A percentile compares a stretch with the other conserved stretches of the same genome.
Conservation (phyloP, 2,113 vertebrate genomes). For the Archocentrus centrarchus region DNA sequence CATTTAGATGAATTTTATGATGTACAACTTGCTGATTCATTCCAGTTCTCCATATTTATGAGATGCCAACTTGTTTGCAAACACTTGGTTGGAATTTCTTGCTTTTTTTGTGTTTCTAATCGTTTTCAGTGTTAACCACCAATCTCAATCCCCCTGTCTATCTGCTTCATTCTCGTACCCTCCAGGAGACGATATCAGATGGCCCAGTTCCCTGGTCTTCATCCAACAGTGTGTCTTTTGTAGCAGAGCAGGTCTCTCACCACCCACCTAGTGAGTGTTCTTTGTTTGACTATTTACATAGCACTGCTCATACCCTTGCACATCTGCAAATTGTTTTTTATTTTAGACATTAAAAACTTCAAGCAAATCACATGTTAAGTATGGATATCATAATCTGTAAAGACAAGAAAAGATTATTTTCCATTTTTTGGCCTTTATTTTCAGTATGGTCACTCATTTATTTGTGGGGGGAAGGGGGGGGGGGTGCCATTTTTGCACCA, state of each 20-base stretch:
- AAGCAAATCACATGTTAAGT: not conserved
- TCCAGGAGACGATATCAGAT: constrained; percentile 90
- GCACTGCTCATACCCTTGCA: not conserved
- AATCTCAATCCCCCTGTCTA: not conserved
- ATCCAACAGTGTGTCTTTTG: constrained; percentile 90
- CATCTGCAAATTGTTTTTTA: not conserved
- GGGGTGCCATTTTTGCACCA: not conserved
- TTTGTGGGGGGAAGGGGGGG: not conserved
- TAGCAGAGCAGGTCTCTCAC: constrained; percentile 99
- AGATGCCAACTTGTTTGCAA: no score
- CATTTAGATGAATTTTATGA: no score
- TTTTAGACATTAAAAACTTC: not conserved
- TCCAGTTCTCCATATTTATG: not conserved
- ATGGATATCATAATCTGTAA: not conserved
- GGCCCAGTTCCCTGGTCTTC: constrained; percentile 93
- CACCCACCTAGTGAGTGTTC: constrained; percentile 95
- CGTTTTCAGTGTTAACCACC: not conserved
- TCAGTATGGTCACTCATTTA: not conserved
- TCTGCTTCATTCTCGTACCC: not conserved
- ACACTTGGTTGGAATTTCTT: no score
- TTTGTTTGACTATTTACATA: not conserved
- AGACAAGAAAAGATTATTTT: not conserved
- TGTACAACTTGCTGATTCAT: not conserved
- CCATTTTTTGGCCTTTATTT: not conserved
- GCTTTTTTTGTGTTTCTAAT: no score